Conservation (phyloP, 2,797 vertebrate species). For the Cossypha dichroa region DNA sequence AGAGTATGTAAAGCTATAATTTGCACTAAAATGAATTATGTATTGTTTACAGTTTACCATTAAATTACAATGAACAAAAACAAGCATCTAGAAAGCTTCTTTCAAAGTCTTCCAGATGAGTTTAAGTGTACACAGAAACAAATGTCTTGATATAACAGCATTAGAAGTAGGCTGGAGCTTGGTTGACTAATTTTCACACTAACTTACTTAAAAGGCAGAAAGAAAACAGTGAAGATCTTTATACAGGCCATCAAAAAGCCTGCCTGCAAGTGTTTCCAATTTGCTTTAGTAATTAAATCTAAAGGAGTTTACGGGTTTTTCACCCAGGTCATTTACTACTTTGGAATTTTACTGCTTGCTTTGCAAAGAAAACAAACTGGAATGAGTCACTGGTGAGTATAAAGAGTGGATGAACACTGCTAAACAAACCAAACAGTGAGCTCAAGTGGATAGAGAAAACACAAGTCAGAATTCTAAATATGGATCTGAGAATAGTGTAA, state of each 20-base stretch:
- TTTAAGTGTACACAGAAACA: not conserved
- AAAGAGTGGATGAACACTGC: slow-evolving; percentile 61
- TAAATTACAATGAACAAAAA: slow-evolving; percentile 38
- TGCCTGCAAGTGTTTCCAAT: slow-evolving; percentile 92
- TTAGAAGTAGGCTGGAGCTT: not conserved
- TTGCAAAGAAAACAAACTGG: slow-evolving; percentile 72
- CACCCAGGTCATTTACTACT: slow-evolving; percentile 88
- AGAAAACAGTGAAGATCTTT: slow-evolving; percentile 63
- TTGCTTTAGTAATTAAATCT: slow-evolving; percentile 93
- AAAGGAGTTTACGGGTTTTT: slow-evolving; percentile 86
- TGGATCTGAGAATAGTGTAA: slow-evolving; percentile 79
- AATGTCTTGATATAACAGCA: not conserved
- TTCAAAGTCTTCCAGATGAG: slow-evolving; percentile 11
- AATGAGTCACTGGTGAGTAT: slow-evolving; percentile 62
- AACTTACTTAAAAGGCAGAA: slow-evolving; percentile 69
- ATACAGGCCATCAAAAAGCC: slow-evolving; percentile 83
- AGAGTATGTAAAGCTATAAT: slow-evolving; percentile 39
- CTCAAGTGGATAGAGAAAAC: slow-evolving; percentile 75
- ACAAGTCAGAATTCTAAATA: slow-evolving; percentile 78
- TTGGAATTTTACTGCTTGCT: slow-evolving; percentile 77
- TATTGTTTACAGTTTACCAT: slow-evolving; percentile 57
- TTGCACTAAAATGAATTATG: slow-evolving; percentile 60
- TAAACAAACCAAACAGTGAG: slow-evolving; percentile 72
- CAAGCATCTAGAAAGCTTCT: not conserved
- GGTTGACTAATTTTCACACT: slow-evolving; percentile 58